Evolutionary conservation across 1,140 invertebrate genomes (phyloP).

Genomic region (Leptinotarsa texana): DNA sequence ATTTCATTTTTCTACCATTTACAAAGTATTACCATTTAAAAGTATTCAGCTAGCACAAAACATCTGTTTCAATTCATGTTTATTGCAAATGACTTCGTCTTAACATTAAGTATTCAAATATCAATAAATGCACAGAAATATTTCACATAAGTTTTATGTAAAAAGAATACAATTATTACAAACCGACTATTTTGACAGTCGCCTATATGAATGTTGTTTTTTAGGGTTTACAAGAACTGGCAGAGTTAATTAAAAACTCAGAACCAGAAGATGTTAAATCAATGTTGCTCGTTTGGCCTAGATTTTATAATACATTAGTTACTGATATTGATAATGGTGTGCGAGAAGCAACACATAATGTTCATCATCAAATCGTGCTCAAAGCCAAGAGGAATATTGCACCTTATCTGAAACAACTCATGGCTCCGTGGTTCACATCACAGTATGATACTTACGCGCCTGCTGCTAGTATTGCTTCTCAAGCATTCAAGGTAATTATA

Average conservation of each 20-base stretch:
- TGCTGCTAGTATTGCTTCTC: slow-evolving; percentile 71
- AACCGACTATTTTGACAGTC: background rate
- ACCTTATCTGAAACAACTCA: slow-evolving; percentile 74
- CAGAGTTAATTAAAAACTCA: slow-evolving; percentile 65
- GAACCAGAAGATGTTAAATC: slow-evolving; percentile 65
- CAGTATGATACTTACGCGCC: slow-evolving; percentile 82
- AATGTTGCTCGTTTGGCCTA: slow-evolving; percentile 77
- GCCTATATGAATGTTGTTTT: slow-evolving; percentile 18
- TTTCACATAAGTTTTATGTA: background rate
- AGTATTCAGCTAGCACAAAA: no score
- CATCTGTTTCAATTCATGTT: no score
- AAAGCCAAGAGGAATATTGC: slow-evolving; percentile 75
- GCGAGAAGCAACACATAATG: slow-evolving; percentile 71
- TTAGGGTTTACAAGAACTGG: slow-evolving; percentile 80
- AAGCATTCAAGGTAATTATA: slow-evolving; percentile 67
- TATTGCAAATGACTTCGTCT: no score
- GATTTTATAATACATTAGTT: slow-evolving; percentile 72
- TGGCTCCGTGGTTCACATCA: slow-evolving; percentile 75
- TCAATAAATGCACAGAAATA: no score
- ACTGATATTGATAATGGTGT: slow-evolving; percentile 80
- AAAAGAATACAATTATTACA: background rate
- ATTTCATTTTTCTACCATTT: no score
- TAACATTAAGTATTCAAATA: no score
- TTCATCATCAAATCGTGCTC: slow-evolving; percentile 69
- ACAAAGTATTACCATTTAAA: no score